Evolutionary conservation across 2,797 vertebrate species (phyloP), one percentile per base, ranked within the genome.

Genomic region (Myripristis jacobus): DNA sequence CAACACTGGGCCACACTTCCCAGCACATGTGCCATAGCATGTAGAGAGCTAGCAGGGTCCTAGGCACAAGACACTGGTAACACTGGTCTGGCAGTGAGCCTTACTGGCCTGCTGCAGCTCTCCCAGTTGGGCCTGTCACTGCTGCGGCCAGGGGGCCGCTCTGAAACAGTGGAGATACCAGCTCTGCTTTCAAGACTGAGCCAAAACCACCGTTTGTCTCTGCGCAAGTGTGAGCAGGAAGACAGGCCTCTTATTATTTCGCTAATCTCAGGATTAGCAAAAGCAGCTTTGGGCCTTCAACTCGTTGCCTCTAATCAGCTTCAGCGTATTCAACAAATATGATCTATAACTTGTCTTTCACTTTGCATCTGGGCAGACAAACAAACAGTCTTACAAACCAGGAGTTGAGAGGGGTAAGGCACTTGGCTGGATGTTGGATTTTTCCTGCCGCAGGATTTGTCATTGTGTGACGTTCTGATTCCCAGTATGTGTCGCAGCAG

Each of bases 191-290:
- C 73, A 83, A 67, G 65, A 65, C 50, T 27, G 67, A 80, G 86
- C 85, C 87, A 89, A 81, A 84, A 81, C 31, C 60, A 63, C 24
- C 5, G 24, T 83, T 81, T 72, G 73, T 76, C 79, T 81, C 60
- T 77, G 70, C 79, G 77, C 63, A 81, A 82, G 75, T 71, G 52
- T 61, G 79, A 85, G 82, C 75, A 77, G 75, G 66, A 83, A 82
- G 77, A 90, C 74, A 60, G 82, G 84, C 83, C 86, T 89, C 85
- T 89, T 91, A 85, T 92, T 90, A 92, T 89, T 86, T 73, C 51
- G 83, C 87, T 93, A 92, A 93, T 93, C 91, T 90, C 3, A 1
- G 86, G 89, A 92, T 94, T 93, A 92, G 83, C 79, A 74, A 90
- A 92, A 92, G 90, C 88, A 90, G 90, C 90, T 92, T 91, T 90